These are phyloP conservation scores for Tarsius wallacei DNA, from an alignment of 2,797 vertebrate species.

Conservation along the genomic window DNA sequence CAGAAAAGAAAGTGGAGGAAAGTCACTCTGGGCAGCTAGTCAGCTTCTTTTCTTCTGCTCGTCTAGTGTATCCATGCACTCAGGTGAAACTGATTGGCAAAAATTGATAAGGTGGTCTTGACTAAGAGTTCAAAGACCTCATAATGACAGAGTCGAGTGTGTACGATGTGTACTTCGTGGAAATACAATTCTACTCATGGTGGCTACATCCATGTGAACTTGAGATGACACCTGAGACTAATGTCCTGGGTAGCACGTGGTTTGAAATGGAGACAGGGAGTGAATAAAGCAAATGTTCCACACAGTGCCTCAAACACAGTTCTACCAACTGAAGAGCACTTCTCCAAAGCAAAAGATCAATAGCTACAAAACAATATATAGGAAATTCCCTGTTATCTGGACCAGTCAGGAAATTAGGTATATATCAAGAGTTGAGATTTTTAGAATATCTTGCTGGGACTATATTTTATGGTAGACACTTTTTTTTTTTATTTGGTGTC, in stretches of 20 bases:
- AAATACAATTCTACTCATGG: background rate
- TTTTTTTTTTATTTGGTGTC: background rate
- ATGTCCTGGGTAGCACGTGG: background rate
- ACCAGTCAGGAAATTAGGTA: background rate
- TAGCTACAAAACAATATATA: background rate
- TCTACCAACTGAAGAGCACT: background rate
- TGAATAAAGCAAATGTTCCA: background rate
- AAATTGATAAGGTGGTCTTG: background rate
- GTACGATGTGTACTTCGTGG: background rate
- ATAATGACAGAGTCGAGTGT: background rate
- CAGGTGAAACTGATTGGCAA: background rate
- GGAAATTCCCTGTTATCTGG: background rate
- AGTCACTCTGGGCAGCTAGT: background rate
- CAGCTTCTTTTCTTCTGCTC: background rate
- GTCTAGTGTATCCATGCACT: background rate
- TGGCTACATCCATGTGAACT: background rate
- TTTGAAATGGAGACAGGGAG: background rate
- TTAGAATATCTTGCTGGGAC: background rate
- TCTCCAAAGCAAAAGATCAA: background rate
- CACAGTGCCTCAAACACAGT: background rate
- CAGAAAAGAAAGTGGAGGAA: background rate
- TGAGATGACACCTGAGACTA: background rate
- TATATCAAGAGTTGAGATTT: background rate
- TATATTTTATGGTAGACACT: background rate
- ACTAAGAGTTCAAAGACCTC: background rate